Percentiles rank a stretch among this genome's conserved stretches.
Conservation (phyloP, 2,888 invertebrate species). For the Hypselothyrea guttata region DNA sequence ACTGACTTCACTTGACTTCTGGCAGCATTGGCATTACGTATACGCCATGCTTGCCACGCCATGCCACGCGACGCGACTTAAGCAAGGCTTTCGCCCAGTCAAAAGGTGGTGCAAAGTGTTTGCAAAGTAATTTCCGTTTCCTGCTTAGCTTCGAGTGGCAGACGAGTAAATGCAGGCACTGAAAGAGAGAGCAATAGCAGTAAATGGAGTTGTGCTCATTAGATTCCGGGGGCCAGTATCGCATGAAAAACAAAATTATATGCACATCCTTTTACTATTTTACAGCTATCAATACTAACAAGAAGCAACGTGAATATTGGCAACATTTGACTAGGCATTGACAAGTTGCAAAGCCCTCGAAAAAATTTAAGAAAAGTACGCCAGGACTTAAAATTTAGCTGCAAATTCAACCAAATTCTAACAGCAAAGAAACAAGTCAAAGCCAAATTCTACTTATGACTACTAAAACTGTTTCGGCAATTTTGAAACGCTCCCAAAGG, state of each 20-base stretch:
- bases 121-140: slow-evolving; percentile 77
- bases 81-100: slow-evolving; percentile 9
- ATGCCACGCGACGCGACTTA: slow-evolving; percentile 25
- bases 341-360: no score
- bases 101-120: slow-evolving; percentile 67
- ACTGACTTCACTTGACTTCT: slow-evolving; percentile 64
- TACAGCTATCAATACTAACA: background rate
- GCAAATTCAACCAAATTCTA: background rate
- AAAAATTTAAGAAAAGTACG: no score
- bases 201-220: slow-evolving; percentile 42
- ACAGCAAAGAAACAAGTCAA: slow-evolving; percentile 6
- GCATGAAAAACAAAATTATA: slow-evolving; percentile 15
- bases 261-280: background rate
- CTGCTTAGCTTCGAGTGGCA: slow-evolving; percentile 73
- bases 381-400: background rate
- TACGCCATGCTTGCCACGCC: slow-evolving; percentile 41
- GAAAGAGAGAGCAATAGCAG: background rate
- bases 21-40: slow-evolving; percentile 39
- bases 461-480: slow-evolving; percentile 1
- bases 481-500: slow-evolving; percentile 1
- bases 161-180: slow-evolving; percentile 31
- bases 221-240: slow-evolving; percentile 23
- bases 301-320: slow-evolving; percentile 3
- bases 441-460: slow-evolving; percentile 22
- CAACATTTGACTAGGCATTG: slow-evolving; percentile 1